phyloP scores from a whole-genome alignment of 37 sponge, comb jelly and placozoan genomes.

The Ianthella basta region DNA sequence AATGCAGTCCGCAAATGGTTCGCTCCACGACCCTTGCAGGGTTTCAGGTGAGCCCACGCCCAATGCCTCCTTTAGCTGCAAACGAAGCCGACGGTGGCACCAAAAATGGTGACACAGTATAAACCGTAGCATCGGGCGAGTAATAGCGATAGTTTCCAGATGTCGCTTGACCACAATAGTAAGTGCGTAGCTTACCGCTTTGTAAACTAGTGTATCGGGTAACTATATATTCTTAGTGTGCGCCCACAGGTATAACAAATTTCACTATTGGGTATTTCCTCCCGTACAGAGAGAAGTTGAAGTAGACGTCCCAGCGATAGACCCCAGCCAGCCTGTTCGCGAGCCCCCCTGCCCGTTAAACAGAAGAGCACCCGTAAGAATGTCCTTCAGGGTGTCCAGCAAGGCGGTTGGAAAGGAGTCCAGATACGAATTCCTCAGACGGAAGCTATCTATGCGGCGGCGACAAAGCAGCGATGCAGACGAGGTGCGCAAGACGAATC shows the following conservation, averaged over 20 bases:
- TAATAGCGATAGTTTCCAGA: too few relatives aligned
- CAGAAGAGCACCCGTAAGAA: slow-evolving; percentile 29
- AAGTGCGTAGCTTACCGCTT: too few relatives aligned
- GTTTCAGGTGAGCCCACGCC: slow-evolving; percentile 23
- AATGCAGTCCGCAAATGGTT: background rate
- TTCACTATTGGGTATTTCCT: too few relatives aligned
- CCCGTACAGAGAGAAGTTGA: slow-evolving; percentile 19
- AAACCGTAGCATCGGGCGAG: too few relatives aligned
- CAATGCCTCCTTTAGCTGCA: background rate
- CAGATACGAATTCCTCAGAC: slow-evolving; percentile 11
- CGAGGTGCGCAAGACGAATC: background rate
- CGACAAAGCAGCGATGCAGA: background rate
- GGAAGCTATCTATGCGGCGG: slow-evolving; percentile 2
- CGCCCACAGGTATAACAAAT: too few relatives aligned
- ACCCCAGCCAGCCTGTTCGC: background rate
- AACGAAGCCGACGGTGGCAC: background rate
- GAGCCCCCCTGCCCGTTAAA: slow-evolving; percentile 29
- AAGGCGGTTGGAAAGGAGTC: slow-evolving; percentile 19
- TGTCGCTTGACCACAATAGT: too few relatives aligned
- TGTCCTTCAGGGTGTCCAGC: slow-evolving; percentile 35
- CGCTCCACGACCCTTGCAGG: slow-evolving; percentile 14
- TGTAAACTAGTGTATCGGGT: too few relatives aligned
- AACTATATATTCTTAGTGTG: too few relatives aligned
- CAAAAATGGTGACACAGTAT: too few relatives aligned
- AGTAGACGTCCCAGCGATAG: slow-evolving; percentile 22